phyloP scores from a whole-genome alignment of 2,113 vertebrate genomes.

The Catharus bicknelli region DNA sequence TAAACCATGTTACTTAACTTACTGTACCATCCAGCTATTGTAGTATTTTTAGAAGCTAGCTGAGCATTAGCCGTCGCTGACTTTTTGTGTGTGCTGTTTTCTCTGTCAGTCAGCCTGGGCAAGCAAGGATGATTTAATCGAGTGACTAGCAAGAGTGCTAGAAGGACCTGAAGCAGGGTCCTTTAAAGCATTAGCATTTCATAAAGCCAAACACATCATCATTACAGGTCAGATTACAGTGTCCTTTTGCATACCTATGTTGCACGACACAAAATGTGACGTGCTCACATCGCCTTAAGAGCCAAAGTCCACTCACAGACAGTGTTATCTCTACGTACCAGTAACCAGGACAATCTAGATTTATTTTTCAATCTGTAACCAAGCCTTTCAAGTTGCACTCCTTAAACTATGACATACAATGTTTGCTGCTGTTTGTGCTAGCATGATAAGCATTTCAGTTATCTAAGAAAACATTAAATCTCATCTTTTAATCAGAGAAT shows the following conservation, averaged over 20 bases:
- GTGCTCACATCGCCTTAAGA: background rate
- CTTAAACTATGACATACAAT: background rate
- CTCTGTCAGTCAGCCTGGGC: background rate
- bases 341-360: conserved; percentile 45
- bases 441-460: background rate
- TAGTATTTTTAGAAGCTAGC: conserved; percentile 58
- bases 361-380: conserved; percentile 47
- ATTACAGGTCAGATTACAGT: background rate
- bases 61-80: background rate
- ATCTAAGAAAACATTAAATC: conserved; percentile 37
- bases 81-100: conserved; percentile 23
- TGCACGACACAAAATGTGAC: background rate
- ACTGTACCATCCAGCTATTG: conserved; percentile 29
- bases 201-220: background rate
- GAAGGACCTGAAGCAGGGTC: background rate
- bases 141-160: background rate
- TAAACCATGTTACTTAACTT: conserved; percentile 54
- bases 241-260: background rate
- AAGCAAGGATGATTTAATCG: background rate
- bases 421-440: conserved; percentile 14
- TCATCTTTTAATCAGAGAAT: conserved; percentile 36
- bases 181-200: background rate
- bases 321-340: conserved; percentile 11
- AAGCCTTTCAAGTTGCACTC: conserved; percentile 41
- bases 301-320: conserved; percentile 10